These are phyloP conservation scores for Sitophilus oryzae DNA, from an alignment of 1,140 invertebrate genomes.

Conservation along the genomic window DNA sequence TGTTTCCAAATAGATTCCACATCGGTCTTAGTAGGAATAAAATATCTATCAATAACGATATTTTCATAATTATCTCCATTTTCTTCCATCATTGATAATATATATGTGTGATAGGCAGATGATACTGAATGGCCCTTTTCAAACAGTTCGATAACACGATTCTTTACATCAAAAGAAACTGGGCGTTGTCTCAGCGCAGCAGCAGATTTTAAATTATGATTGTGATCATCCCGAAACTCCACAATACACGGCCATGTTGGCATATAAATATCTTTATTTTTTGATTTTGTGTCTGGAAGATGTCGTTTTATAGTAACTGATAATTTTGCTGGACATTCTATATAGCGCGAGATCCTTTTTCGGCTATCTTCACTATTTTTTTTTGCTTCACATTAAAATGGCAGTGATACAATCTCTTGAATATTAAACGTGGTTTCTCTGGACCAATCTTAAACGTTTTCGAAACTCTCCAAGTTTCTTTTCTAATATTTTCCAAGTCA, in stretches of 20 bases:
- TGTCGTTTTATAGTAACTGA: too few species aligned
- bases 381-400: too few species aligned
- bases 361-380: too few species aligned
- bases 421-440: too few species aligned
- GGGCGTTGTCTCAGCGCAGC: not conserved
- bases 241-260: not conserved
- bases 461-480: too few species aligned
- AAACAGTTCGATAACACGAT: not conserved
- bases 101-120: constrained; percentile 9
- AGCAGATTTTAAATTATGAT: not conserved
- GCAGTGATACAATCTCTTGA: too few species aligned
- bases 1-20: constrained; percentile 3
- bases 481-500: too few species aligned
- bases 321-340: too few species aligned
- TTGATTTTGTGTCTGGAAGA: too few species aligned
- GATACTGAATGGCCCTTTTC: constrained; percentile 1
- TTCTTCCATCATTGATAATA: constrained; percentile 3
- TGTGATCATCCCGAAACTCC: constrained; percentile 5
- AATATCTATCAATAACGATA: constrained; percentile 2
- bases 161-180: not conserved
- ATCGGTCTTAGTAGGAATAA: constrained; percentile 8
- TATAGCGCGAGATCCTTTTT: too few species aligned
- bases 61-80: constrained; percentile 1
- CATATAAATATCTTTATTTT: too few species aligned
- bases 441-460: too few species aligned